Conservation (phyloP, 2,888 invertebrate genomes). For the Melinaea marsaeus region DNA sequence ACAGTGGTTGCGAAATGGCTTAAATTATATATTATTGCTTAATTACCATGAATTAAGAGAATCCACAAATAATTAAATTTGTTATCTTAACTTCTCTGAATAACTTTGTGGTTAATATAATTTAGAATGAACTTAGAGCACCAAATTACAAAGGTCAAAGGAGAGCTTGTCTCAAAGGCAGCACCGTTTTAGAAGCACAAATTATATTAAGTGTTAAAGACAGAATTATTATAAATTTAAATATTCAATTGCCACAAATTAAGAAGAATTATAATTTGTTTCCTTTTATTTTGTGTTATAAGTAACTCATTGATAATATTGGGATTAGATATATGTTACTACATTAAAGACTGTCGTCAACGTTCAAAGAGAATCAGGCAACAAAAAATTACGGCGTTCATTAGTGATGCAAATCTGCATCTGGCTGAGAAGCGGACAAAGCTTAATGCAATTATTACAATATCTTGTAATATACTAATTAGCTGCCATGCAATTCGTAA, state of each 20-base stretch:
- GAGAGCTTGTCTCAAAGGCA: slow-evolving; percentile 17
- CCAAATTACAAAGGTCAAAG: slow-evolving; percentile 42
- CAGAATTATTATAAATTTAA: slow-evolving; percentile 5
- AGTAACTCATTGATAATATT: no score
- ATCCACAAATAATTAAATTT: slow-evolving; percentile 17
- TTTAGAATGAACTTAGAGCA: slow-evolving; percentile 13
- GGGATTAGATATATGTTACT: no score
- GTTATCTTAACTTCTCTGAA: slow-evolving; percentile 14
- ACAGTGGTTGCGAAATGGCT: no score
- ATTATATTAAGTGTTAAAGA: slow-evolving; percentile 9
- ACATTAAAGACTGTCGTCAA: neutral
- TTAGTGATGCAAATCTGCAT: slow-evolving; percentile 51
- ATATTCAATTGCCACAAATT: neutral
- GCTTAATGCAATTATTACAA: slow-evolving; percentile 55
- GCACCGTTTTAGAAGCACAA: slow-evolving; percentile 12
- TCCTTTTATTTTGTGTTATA: no score
- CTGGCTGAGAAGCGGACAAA: slow-evolving; percentile 30
- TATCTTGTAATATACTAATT: slow-evolving; percentile 54
- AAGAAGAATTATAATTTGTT: no score
- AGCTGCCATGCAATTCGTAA: slow-evolving; percentile 8
- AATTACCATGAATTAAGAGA: neutral
- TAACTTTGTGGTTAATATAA: slow-evolving; percentile 17
- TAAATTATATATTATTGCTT: no score
- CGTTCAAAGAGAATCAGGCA: neutral
- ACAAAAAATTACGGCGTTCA: slow-evolving; percentile 12